phyloP scores from a whole-genome alignment of 2,888 invertebrate species.

The Melipona beecheii region DNA sequence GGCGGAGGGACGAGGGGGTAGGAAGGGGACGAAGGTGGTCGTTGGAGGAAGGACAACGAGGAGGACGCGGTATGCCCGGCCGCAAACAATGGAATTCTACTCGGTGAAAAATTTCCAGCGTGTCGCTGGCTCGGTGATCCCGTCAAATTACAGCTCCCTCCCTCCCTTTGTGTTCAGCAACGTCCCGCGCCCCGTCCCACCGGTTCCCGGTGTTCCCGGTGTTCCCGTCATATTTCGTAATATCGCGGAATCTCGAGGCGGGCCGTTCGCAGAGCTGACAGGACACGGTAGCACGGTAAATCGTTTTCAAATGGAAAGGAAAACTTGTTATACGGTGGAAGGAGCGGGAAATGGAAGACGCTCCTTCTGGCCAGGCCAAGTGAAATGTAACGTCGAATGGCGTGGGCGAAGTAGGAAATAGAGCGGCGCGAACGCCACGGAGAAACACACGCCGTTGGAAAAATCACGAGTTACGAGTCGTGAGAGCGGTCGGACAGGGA shows the following conservation, averaged over 20 bases:
- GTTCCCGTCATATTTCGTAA: constrained; percentile 38
- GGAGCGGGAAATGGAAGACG: constrained; percentile 27
- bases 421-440: neutral
- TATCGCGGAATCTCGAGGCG: constrained; percentile 35
- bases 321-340: constrained; percentile 33
- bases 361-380: constrained; percentile 8
- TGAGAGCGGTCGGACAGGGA: neutral
- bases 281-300: constrained; percentile 40
- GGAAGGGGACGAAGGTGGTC: constrained; percentile 1
- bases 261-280: neutral
- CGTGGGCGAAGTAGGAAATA: constrained; percentile 24
- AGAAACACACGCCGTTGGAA: neutral
- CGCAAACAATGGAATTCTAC: constrained; percentile 55
- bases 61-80: constrained; percentile 10
- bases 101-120: constrained; percentile 42
- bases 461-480: constrained; percentile 33
- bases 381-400: constrained; percentile 42
- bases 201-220: neutral
- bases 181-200: neutral
- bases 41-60: constrained; percentile 13
- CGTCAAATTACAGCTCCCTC: constrained; percentile 41
- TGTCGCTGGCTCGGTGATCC: constrained; percentile 38
- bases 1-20: neutral
- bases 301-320: constrained; percentile 49
- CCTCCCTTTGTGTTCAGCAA: neutral